phyloP scores from a whole-genome alignment of 2,888 invertebrate genomes.

The Caradrina kadenii region DNA sequence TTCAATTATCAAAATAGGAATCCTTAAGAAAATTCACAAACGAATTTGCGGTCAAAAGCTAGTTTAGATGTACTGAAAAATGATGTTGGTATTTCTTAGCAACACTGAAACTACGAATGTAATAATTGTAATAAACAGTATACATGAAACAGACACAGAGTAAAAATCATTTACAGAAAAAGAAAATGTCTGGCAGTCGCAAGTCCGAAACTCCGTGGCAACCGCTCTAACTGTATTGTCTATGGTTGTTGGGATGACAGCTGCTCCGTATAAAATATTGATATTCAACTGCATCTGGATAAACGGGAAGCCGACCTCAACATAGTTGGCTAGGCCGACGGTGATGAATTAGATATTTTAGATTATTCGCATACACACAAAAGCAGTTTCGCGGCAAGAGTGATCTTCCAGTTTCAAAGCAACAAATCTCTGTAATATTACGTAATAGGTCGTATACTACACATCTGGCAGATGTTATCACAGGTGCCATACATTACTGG shows the following conservation, averaged over 20 bases:
- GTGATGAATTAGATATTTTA: slow-evolving; percentile 56
- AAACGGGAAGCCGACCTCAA: slow-evolving; percentile 39
- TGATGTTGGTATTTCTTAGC: neutral
- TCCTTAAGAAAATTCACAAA: too few relatives aligned
- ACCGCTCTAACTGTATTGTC: slow-evolving; percentile 2
- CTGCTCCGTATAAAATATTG: slow-evolving; percentile 27
- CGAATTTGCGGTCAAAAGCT: too few relatives aligned
- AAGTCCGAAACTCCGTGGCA: neutral
- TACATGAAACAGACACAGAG: neutral
- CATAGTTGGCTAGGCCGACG: slow-evolving; percentile 45
- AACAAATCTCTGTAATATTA: slow-evolving; percentile 53
- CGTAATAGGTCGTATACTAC: slow-evolving; percentile 52
- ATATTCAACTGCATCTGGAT: slow-evolving; percentile 26
- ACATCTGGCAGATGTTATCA: slow-evolving; percentile 66
- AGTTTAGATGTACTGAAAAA: neutral
- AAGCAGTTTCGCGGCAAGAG: slow-evolving; percentile 46
- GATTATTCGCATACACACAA: slow-evolving; percentile 42
- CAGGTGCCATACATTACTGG: slow-evolving; percentile 65
- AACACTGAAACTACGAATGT: neutral
- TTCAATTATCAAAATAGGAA: too few relatives aligned
- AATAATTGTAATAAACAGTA: neutral
- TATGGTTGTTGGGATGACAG: slow-evolving; percentile 21
- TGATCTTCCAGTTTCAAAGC: slow-evolving; percentile 52
- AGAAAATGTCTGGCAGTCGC: neutral
- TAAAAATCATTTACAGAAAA: slow-evolving; percentile 7